Evolutionary conservation across 2,797 vertebrate genomes (phyloP).

Genomic region (Thalassophryne amazonica): DNA sequence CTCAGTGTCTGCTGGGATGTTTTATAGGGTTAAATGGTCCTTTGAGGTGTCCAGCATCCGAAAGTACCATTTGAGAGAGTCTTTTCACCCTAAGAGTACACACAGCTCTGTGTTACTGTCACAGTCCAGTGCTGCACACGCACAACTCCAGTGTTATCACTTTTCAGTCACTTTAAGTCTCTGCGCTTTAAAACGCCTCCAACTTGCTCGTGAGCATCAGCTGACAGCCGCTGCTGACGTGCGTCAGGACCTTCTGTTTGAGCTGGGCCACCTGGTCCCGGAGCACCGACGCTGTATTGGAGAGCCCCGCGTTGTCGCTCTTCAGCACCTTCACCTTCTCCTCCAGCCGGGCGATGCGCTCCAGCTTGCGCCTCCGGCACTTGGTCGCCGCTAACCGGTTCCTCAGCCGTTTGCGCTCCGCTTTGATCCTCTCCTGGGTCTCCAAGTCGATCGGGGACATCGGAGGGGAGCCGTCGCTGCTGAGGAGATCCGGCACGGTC

Average conservation of each 20-base stretch:
- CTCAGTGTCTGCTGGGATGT: slow-evolving; percentile 60
- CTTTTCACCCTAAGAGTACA: slow-evolving; percentile 36
- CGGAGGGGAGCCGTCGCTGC: slow-evolving; percentile 85
- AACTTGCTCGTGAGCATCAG: slow-evolving; percentile 89
- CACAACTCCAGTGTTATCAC: slow-evolving; percentile 77
- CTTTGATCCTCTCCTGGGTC: slow-evolving; percentile 89
- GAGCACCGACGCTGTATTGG: slow-evolving; percentile 86
- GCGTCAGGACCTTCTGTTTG: slow-evolving; percentile 90
- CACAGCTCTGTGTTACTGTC: slow-evolving; percentile 21
- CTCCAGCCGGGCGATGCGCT: slow-evolving; percentile 91
- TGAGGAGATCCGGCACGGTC: slow-evolving; percentile 88
- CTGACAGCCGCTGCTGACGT: slow-evolving; percentile 91
- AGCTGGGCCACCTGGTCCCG: slow-evolving; percentile 91
- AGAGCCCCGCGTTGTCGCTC: slow-evolving; percentile 87
- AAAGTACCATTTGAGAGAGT: slow-evolving; percentile 71
- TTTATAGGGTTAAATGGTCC: slow-evolving; percentile 56
- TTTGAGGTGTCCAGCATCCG: slow-evolving; percentile 72
- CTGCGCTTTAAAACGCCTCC: slow-evolving; percentile 75
- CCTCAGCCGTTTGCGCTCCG: slow-evolving; percentile 88
- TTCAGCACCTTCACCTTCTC: slow-evolving; percentile 90
- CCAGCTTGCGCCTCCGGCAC: slow-evolving; percentile 90
- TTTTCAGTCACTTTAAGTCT: slow-evolving; percentile 49
- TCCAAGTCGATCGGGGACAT: slow-evolving; percentile 92
- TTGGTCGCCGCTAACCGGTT: slow-evolving; percentile 93
- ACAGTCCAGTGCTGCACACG: slow-evolving; percentile 46